Evolutionary conservation across 2,113 vertebrate species (phyloP).

Genomic region (Patagioenas fasciata): DNA sequence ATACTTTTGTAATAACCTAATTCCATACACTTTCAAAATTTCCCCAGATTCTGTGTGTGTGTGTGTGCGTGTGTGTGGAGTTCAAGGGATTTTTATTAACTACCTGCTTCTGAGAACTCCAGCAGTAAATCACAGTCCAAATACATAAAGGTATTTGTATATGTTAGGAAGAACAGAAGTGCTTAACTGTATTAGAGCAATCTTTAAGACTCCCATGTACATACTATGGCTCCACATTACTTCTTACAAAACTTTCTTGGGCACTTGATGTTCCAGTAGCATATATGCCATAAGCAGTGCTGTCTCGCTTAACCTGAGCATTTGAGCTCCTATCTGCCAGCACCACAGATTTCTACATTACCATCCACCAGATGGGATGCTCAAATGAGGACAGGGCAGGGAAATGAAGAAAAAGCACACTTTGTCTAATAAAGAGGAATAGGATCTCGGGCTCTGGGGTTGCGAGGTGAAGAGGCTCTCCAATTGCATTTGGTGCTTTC

Average conservation of each 20-base stretch:
- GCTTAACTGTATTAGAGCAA: fast-evolving
- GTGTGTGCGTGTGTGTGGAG: background rate
- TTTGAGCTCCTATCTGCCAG: background rate
- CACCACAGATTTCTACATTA: background rate
- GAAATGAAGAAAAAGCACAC: background rate
- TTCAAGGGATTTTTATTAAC: background rate
- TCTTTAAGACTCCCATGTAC: background rate
- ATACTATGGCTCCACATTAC: background rate
- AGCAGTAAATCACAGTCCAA: background rate
- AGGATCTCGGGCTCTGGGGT: background rate
- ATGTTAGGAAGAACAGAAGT: background rate
- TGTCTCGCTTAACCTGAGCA: background rate
- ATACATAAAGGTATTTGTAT: background rate
- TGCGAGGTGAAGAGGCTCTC: background rate
- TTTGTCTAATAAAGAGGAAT: background rate
- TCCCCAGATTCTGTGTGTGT: background rate
- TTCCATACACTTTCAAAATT: background rate
- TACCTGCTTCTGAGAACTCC: background rate
- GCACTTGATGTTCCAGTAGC: background rate
- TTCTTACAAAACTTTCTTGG: background rate
- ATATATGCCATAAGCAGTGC: background rate
- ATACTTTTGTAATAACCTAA: background rate
- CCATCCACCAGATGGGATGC: background rate
- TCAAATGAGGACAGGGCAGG: background rate
- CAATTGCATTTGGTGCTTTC: background rate